phyloP scores from a whole-genome alignment of 2,113 vertebrate genomes.

The Aix galericulata region DNA sequence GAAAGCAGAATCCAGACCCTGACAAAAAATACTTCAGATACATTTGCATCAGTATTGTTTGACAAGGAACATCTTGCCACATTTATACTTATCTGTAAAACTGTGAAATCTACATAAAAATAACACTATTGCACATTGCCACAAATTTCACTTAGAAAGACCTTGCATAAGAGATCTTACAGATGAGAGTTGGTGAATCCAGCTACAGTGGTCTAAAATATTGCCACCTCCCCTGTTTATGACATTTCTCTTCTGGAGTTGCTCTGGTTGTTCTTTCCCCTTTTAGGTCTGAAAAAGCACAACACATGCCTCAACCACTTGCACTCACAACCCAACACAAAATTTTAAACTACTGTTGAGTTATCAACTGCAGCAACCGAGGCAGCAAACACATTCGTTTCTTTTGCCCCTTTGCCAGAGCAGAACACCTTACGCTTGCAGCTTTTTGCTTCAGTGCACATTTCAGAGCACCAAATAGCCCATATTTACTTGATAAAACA shows the following conservation, averaged over 20 bases:
- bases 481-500: fast-evolving
- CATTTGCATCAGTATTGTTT: background rate
- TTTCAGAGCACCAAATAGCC: background rate
- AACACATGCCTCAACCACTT: background rate
- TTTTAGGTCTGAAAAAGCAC: background rate
- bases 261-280: background rate
- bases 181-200: background rate
- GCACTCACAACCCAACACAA: background rate
- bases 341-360: background rate
- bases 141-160: background rate
- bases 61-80: background rate
- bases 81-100: background rate
- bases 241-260: background rate
- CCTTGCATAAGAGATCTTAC: background rate
- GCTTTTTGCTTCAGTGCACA: background rate
- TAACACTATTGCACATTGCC: background rate
- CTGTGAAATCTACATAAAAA: background rate
- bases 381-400: background rate
- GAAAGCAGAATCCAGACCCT: background rate
- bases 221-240: background rate
- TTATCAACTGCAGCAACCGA: background rate
- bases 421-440: background rate
- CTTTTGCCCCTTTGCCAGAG: background rate
- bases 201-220: background rate
- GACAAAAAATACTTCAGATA: background rate